Evolutionary conservation across 2,888 invertebrate species (phyloP).

Genomic region (Venusia cambrica): DNA sequence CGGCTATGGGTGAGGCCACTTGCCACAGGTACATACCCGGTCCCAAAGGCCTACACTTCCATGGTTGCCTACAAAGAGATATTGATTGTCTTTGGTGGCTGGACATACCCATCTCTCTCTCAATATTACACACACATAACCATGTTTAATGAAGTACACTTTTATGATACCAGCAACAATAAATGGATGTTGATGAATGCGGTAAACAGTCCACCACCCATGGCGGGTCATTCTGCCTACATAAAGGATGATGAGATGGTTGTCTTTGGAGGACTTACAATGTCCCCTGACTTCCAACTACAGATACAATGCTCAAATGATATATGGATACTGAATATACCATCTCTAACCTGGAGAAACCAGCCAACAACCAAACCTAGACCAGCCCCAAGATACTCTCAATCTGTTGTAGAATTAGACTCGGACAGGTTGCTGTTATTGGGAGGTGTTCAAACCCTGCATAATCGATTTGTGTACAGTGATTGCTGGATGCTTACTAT

Average conservation of each 20-base stretch:
- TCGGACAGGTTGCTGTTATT: slow-evolving; percentile 89
- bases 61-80: slow-evolving; percentile 93
- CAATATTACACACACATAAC: slow-evolving; percentile 92
- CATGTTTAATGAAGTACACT: slow-evolving; percentile 95
- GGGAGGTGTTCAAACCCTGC: slow-evolving; percentile 94
- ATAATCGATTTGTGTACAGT: slow-evolving; percentile 87
- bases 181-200: slow-evolving; percentile 88
- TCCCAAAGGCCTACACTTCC: slow-evolving; percentile 97
- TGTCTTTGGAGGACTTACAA: slow-evolving; percentile 87
- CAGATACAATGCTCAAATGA: slow-evolving; percentile 86
- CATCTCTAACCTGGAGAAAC: slow-evolving; percentile 88
- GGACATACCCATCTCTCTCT: slow-evolving; percentile 94
- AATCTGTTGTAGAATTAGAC: slow-evolving; percentile 93
- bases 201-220: slow-evolving; percentile 87
- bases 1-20: slow-evolving; percentile 92
- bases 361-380: slow-evolving; percentile 85
- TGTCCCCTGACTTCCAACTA: slow-evolving; percentile 70
- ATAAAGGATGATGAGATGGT: slow-evolving; percentile 91
- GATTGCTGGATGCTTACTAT: slow-evolving; percentile 96
- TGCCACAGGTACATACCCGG: slow-evolving; percentile 93
- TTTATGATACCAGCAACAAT: slow-evolving; percentile 90
- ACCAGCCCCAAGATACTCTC: slow-evolving; percentile 94
- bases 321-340: slow-evolving; percentile 93
- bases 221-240: slow-evolving; percentile 96
- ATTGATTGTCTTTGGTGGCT: slow-evolving; percentile 95